Evolutionary conservation across 2,888 invertebrate species (phyloP).

Genomic region (Mythimna ferrago): DNA sequence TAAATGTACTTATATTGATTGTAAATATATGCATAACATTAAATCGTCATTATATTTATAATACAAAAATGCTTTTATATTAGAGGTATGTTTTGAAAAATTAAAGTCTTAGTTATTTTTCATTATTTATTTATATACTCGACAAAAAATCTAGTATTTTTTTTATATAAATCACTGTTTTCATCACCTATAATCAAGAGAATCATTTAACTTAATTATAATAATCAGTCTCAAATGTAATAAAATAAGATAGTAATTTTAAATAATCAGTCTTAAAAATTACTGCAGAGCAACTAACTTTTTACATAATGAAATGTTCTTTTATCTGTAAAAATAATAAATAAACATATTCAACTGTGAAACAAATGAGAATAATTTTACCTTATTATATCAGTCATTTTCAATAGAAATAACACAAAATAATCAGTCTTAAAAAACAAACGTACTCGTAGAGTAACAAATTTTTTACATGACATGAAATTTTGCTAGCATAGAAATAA

Average conservation of each 20-base stretch:
- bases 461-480: conserved; percentile 12
- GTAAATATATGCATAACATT: no score
- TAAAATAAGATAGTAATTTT: conserved; percentile 15
- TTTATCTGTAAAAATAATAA: conserved; percentile 20
- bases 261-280: conserved; percentile 21
- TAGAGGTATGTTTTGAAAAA: background rate
- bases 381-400: conserved; percentile 17
- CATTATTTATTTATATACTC: conserved; percentile 6
- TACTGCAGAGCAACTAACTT: conserved; percentile 16
- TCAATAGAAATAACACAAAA: conserved; percentile 26
- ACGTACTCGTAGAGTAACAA: conserved; percentile 18
- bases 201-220: conserved; percentile 13
- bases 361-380: no score
- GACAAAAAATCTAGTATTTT: background rate
- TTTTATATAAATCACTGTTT: conserved; percentile 2
- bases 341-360: conserved; percentile 23
- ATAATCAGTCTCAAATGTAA: no score
- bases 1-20: no score
- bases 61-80: no score
- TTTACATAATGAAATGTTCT: conserved; percentile 8
- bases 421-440: conserved; percentile 19
- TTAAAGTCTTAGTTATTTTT: conserved; percentile 9
- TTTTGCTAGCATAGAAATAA: conserved; percentile 8
- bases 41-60: no score
- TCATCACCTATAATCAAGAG: conserved; percentile 7